Percentiles rank a stretch among this genome's conserved stretches.
phyloP scores from a whole-genome alignment of 2,113 vertebrate genomes.

The Turdus rufiventris region DNA sequence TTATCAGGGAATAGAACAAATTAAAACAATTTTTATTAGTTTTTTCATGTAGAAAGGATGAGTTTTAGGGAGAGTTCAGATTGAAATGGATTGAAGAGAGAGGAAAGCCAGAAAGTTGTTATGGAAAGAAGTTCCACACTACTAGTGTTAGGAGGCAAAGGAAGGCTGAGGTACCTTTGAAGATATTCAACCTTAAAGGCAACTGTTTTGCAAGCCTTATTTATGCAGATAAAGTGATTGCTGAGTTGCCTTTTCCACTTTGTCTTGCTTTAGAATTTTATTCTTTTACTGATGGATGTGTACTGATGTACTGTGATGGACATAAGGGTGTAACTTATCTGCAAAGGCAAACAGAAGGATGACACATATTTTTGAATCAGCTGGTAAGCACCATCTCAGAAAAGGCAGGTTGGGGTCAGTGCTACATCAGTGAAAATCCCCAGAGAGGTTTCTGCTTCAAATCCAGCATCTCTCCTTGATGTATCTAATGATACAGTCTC shows the following conservation, averaged over 20 bases:
- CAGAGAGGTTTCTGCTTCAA: neutral
- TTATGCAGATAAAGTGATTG: neutral
- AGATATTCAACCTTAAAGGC: neutral
- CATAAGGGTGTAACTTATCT: neutral
- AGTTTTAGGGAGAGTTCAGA: neutral
- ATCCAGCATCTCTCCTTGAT: fast-evolving
- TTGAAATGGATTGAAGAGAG: neutral
- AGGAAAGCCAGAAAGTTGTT: neutral
- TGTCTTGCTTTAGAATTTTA: neutral
- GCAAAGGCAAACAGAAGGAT: neutral
- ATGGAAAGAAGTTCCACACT: neutral
- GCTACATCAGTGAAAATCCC: neutral
- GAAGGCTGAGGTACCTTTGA: neutral
- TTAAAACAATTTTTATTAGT: neutral
- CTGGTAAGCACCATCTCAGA: neutral
- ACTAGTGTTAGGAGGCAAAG: neutral
- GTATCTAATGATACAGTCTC: neutral
- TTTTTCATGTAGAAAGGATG: neutral
- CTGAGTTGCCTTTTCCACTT: neutral
- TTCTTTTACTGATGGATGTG: neutral
- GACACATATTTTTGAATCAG: neutral
- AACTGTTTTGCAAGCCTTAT: neutral
- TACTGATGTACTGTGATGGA: neutral
- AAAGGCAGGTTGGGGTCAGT: neutral
- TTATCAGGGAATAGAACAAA: neutral